phyloP scores from a whole-genome alignment of 2,113 vertebrate species.

The Melierax canorus region DNA sequence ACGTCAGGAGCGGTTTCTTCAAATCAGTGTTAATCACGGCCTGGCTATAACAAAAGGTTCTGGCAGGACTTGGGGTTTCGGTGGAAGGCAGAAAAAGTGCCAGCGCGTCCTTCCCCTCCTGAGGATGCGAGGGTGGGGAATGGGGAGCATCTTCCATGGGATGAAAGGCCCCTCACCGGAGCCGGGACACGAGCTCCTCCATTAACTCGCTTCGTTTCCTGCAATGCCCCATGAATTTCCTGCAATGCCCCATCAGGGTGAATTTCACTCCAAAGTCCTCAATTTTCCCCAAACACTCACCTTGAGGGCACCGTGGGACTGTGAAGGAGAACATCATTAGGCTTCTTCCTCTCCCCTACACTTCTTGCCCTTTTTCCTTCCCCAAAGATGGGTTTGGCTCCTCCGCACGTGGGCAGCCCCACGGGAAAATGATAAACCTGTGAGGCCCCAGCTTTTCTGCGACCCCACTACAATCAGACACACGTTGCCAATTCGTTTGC shows the following conservation, averaged over 20 bases:
- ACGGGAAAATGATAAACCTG: accelerated
- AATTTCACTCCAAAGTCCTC: constrained; percentile 48
- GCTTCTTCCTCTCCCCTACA: background rate
- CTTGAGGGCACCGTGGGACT: background rate
- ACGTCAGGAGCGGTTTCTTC: background rate
- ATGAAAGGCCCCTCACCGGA: background rate
- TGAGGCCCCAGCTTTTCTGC: background rate
- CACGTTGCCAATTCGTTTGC: background rate
- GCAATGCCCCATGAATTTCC: background rate
- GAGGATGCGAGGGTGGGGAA: background rate
- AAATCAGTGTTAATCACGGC: background rate
- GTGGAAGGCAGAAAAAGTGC: background rate
- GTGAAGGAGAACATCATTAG: background rate
- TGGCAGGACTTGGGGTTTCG: background rate
- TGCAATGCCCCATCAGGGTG: background rate
- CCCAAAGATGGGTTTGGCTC: background rate
- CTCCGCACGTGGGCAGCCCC: background rate
- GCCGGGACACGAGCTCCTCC: background rate
- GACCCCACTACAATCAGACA: accelerated
- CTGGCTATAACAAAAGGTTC: background rate
- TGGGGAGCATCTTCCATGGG: background rate
- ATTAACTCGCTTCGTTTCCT: background rate
- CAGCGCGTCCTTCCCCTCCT: accelerated
- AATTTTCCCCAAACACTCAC: background rate
- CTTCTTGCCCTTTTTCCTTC: background rate